Evolutionary conservation across 2,113 vertebrate genomes (phyloP).

Genomic region (Phalacrocorax carbo): DNA sequence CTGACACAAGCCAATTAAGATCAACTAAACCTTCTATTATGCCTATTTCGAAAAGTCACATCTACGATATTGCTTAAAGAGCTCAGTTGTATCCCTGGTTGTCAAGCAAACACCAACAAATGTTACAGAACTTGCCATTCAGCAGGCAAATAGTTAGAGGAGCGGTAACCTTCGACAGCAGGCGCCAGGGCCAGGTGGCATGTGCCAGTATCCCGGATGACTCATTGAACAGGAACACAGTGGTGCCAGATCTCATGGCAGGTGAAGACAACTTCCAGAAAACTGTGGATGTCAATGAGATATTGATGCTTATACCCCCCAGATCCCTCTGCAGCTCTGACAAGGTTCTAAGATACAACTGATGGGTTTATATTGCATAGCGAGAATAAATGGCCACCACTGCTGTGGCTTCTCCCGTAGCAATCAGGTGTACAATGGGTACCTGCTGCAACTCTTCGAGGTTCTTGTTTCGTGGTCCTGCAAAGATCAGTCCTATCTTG

Average conservation of each 20-base stretch:
- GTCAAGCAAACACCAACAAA: background rate
- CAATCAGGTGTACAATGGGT: background rate
- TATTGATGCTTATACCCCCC: background rate
- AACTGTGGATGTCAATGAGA: background rate
- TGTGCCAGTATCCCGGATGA: background rate
- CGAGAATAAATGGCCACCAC: background rate
- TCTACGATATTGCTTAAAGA: background rate
- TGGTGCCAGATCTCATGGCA: background rate
- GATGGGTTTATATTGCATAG: background rate
- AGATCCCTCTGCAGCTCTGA: background rate
- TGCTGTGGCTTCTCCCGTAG: background rate
- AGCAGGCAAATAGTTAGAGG: background rate
- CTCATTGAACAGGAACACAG: background rate
- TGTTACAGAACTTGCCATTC: background rate
- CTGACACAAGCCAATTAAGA: conserved; percentile 44
- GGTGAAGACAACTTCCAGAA: background rate
- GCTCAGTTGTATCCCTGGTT: background rate
- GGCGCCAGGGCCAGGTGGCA: background rate
- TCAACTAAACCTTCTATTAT: background rate
- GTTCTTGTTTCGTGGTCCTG: background rate
- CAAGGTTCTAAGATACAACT: background rate
- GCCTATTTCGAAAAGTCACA: accelerated
- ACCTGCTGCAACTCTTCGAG: background rate
- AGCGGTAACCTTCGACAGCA: background rate
- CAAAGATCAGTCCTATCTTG: background rate